Evolutionary conservation across 2,113 vertebrate species (phyloP).

Genomic region (Phalacrocorax pelagicus): DNA sequence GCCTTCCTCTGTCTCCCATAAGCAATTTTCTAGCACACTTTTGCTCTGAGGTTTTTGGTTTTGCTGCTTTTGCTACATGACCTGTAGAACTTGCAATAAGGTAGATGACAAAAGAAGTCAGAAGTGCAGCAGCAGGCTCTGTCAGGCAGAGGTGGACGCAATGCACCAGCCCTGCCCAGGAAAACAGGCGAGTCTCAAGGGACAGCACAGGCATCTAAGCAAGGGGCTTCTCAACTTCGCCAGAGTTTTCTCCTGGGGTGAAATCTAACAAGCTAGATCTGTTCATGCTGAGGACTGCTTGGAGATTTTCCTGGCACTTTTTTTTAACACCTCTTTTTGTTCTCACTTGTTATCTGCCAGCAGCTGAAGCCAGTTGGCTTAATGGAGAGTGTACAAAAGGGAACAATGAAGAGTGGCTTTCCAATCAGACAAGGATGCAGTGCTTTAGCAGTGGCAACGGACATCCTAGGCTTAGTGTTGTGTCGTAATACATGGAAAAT

Average conservation of each 20-base stretch:
- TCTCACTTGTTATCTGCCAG: constrained; percentile 43
- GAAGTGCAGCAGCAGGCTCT: background rate
- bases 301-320: constrained; percentile 4
- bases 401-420: background rate
- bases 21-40: background rate
- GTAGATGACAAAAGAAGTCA: background rate
- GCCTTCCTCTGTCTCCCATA: background rate
- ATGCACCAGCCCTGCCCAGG: background rate
- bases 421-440: background rate
- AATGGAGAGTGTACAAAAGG: background rate
- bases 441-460: background rate
- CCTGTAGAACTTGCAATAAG: background rate
- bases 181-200: background rate
- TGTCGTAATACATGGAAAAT: constrained; percentile 36
- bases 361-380: background rate
- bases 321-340: constrained; percentile 20
- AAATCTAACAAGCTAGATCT: background rate
- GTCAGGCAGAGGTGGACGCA: background rate
- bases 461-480: constrained; percentile 47
- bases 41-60: background rate
- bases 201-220: background rate
- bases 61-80: background rate
- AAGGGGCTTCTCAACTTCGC: background rate
- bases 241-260: background rate
- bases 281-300: background rate